These are phyloP conservation scores for Fratercula arctica DNA, from an alignment of 2,797 vertebrate species.

Conservation along the genomic window DNA sequence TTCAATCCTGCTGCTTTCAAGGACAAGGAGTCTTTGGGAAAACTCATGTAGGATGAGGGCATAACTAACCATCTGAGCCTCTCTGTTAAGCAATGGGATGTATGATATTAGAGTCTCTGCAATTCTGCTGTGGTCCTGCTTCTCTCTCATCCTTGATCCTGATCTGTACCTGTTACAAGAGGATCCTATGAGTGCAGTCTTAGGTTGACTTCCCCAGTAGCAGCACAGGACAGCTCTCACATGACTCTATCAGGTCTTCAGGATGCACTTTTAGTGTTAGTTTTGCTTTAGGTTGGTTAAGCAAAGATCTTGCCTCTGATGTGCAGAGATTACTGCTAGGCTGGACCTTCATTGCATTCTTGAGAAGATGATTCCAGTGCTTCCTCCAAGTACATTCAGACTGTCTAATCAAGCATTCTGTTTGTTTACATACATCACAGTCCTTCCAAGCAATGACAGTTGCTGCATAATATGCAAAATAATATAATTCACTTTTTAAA, in stretches of 20 bases:
- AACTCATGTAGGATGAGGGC: not conserved
- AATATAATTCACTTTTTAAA: not conserved
- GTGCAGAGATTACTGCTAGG: not conserved
- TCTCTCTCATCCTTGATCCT: not conserved
- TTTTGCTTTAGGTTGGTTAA: not conserved
- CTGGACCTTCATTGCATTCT: not conserved
- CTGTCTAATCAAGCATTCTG: not conserved
- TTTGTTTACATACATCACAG: not conserved
- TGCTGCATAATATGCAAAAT: not conserved
- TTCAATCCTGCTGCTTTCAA: not conserved
- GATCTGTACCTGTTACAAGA: not conserved
- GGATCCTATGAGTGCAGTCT: not conserved
- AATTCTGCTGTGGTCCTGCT: not conserved
- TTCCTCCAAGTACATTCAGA: not conserved
- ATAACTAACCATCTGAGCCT: not conserved
- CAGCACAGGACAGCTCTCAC: not conserved
- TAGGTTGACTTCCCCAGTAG: not conserved
- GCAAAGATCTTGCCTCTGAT: not conserved
- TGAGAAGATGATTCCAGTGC: not conserved
- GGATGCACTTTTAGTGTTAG: not conserved
- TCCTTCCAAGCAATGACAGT: not conserved
- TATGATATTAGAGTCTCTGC: not conserved
- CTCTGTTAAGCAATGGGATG: not conserved
- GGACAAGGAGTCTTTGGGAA: not conserved
- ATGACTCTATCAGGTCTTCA: not conserved